phyloP scores from a whole-genome alignment of 2,888 invertebrate species.

The Rhagonycha lutea region DNA sequence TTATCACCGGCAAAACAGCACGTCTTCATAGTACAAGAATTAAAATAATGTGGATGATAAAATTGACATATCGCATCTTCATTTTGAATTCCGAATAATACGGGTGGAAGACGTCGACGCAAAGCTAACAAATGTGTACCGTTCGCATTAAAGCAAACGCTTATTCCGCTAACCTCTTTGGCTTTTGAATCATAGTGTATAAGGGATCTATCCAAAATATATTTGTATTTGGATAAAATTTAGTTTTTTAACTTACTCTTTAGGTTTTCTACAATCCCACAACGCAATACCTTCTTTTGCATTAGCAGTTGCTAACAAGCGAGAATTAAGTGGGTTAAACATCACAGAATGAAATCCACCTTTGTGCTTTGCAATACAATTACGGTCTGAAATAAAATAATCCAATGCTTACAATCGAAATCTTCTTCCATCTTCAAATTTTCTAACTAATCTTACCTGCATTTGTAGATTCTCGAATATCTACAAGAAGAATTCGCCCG shows the following conservation, averaged over 20 bases:
- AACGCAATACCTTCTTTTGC: constrained; percentile 86
- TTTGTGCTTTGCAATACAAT: constrained; percentile 69
- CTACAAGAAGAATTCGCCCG: constrained; percentile 84
- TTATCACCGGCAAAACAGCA: constrained; percentile 90
- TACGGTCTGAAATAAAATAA: constrained; percentile 57
- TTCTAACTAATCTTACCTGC: constrained; percentile 7
- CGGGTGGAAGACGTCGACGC: constrained; percentile 84
- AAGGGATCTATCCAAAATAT: constrained; percentile 62
- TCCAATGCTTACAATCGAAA: not conserved
- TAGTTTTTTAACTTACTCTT: constrained; percentile 66
- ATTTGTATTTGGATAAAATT: not conserved
- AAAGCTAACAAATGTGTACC: constrained; percentile 82
- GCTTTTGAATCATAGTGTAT: constrained; percentile 62
- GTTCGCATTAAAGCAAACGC: constrained; percentile 82
- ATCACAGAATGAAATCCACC: constrained; percentile 93
- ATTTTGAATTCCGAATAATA: constrained; percentile 73
- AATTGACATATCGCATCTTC: constrained; percentile 80
- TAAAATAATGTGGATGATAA: constrained; percentile 90
- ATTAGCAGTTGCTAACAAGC: constrained; percentile 85
- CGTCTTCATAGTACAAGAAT: constrained; percentile 97
- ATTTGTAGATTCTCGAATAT: constrained; percentile 67
- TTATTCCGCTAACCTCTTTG: constrained; percentile 80
- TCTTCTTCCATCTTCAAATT: not conserved
- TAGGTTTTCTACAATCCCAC: constrained; percentile 86
- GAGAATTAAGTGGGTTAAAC: constrained; percentile 85